Evolutionary conservation across 2,113 vertebrate species (phyloP).

Genomic region (Cochlearius cochlearius): DNA sequence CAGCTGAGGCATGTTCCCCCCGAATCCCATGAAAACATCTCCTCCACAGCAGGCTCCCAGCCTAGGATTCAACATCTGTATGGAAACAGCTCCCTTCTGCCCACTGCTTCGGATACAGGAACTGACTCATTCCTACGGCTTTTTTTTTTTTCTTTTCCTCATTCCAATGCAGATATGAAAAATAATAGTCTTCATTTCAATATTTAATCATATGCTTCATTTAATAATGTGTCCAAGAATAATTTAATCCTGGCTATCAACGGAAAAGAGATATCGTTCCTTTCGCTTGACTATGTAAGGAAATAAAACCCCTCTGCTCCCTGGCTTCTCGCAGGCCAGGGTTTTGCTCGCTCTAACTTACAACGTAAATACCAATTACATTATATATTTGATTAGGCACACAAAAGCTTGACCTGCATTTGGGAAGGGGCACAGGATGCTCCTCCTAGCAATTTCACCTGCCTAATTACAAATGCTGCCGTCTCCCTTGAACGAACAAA

Average conservation of each 20-base stretch:
- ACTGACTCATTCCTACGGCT: neutral
- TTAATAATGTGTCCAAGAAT: conserved; percentile 52
- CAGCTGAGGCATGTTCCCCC: neutral
- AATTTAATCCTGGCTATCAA: conserved; percentile 52
- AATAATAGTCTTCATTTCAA: conserved; percentile 47
- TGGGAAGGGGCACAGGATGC: neutral
- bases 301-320: neutral
- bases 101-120: neutral
- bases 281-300: neutral
- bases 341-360: neutral
- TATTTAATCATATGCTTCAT: conserved; percentile 62
- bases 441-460: neutral
- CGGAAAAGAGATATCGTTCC: conserved; percentile 15
- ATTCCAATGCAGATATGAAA: conserved; percentile 47
- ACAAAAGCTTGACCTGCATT: neutral
- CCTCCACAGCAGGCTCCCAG: neutral
- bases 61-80: neutral
- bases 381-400: neutral
- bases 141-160: neutral
- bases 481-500: neutral
- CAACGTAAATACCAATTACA: neutral
- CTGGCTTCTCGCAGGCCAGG: neutral
- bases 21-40: neutral
- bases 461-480: neutral
- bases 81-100: neutral